These are phyloP conservation scores for Drosophila leontia DNA, from an alignment of 1,140 invertebrate species.

Conservation along the genomic window DNA sequence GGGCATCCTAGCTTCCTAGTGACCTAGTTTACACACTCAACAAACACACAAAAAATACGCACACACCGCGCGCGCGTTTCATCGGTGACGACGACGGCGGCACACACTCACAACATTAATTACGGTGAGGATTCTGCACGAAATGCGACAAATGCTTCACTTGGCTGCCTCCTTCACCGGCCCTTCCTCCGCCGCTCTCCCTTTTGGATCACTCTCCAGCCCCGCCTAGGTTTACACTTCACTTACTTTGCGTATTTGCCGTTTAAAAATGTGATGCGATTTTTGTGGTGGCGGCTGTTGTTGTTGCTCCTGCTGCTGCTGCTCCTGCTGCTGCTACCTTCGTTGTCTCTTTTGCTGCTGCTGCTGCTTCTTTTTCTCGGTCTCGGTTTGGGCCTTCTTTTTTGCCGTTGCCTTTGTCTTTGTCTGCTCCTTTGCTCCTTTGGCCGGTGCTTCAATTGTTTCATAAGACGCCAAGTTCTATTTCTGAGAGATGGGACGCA, in stretches of 20 bases:
- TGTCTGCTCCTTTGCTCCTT: slow-evolving; percentile 54
- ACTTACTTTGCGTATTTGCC: slow-evolving; percentile 81
- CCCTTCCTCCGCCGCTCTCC: background rate
- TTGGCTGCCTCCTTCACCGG: slow-evolving; percentile 52
- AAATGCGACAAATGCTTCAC: slow-evolving; percentile 56
- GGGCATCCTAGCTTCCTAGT: slow-evolving; percentile 72
- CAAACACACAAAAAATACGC: slow-evolving; percentile 35
- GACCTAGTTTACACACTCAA: slow-evolving; percentile 66
- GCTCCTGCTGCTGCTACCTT: slow-evolving; percentile 23
- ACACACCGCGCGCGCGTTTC: slow-evolving; percentile 7
- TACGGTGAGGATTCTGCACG: slow-evolving; percentile 61
- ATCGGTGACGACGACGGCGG: background rate
- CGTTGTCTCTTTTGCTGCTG: slow-evolving; percentile 30
- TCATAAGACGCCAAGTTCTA: slow-evolving; percentile 66
- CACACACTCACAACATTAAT: slow-evolving; percentile 60
- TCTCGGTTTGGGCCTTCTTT: slow-evolving; percentile 24
- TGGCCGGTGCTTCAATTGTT: slow-evolving; percentile 75
- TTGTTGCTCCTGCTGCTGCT: slow-evolving; percentile 20
- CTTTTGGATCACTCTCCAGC: background rate
- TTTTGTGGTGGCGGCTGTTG: slow-evolving; percentile 55
- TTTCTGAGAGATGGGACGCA: background rate
- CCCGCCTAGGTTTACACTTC: slow-evolving; percentile 43
- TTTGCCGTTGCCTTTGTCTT: slow-evolving; percentile 30
- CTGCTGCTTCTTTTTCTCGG: slow-evolving; percentile 9
- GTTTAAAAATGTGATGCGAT: slow-evolving; percentile 73